Conservation (phyloP, 2,888 invertebrate species). For the Chalcis sispes region DNA sequence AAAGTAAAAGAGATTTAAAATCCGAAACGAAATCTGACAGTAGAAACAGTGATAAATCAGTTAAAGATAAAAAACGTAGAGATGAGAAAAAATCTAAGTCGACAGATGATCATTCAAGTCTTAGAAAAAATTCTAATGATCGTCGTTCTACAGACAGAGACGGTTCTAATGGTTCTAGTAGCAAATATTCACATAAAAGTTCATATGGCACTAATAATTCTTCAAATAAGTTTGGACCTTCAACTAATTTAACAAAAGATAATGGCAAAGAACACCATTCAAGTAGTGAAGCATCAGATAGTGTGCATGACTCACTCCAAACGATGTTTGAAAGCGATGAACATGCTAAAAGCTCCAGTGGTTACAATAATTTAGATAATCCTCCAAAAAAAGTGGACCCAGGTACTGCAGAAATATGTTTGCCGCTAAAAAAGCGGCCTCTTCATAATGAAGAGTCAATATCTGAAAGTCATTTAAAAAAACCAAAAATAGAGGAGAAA, state of each 20-base stretch:
- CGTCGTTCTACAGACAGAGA: slow-evolving; percentile 88
- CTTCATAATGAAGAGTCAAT: slow-evolving; percentile 60
- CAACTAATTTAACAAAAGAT: slow-evolving; percentile 76
- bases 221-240: slow-evolving; percentile 61
- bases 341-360: not conserved
- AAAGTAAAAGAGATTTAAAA: slow-evolving; percentile 76
- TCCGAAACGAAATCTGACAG: slow-evolving; percentile 65
- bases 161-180: slow-evolving; percentile 84
- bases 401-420: slow-evolving; percentile 61
- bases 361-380: slow-evolving; percentile 1
- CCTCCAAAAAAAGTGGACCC: slow-evolving; percentile 58
- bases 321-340: slow-evolving; percentile 39
- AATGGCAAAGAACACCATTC: slow-evolving; percentile 78
- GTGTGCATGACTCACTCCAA: slow-evolving; percentile 64
- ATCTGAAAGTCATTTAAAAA: slow-evolving; percentile 77
- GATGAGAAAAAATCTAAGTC: slow-evolving; percentile 76
- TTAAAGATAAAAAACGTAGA: slow-evolving; percentile 70
- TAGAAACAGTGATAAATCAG: slow-evolving; percentile 59
- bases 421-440: slow-evolving; percentile 72
- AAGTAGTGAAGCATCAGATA: slow-evolving; percentile 70
- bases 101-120: slow-evolving; percentile 84
- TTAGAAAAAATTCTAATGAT: slow-evolving; percentile 81
- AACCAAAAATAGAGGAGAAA: slow-evolving; percentile 77
- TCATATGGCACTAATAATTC: slow-evolving; percentile 49
- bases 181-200: slow-evolving; percentile 72